Evolutionary conservation across 2,797 vertebrate species (phyloP), one percentile per base, ranked within the genome.

Genomic region (Argentina silus): DNA sequence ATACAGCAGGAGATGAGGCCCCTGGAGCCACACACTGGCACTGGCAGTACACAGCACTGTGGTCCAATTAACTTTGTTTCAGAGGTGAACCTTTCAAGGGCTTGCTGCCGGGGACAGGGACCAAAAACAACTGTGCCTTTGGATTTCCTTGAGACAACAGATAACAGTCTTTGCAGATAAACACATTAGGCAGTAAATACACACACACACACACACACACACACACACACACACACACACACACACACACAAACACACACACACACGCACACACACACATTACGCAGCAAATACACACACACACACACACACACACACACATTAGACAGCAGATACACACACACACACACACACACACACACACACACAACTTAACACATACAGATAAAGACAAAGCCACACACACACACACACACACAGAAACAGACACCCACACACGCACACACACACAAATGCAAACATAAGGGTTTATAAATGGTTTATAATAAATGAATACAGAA

Each of bases 271-370:
- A n/a, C n/a, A n/a, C 72, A 66, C 8, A 51, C 50, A 51, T 15
- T 12, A 36, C 4, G 27, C 27, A 48, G 11, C 47, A 48, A 48
- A 12, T 48, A 36, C 55, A 71, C 67, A 63, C 23, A 64, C 60
- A 74, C 14, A 43, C 17, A 47, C 59, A 83, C 67, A 78, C 48
- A 62, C 23, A 27, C 53, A 59, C 66, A 74, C 67, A 65, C 45
- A 72, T n/a, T n/a, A n/a, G n/a, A n/a, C n/a, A n/a, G n/a, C 76
- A 78, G 68, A 80, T 83, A 36, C 27, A 36, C 2, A 36, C 27
- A n/a, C n/a, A n/a, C n/a, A 36, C 27, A 36, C 27, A 36, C 27
- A 4, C 27, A 36, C 27, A 36, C 27, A 36, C 27, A 36, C 27
- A 36, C 4, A 36, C n/a, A n/a, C n/a, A n/a, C n/a, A n/a, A n/a